Evolutionary conservation across 2,888 invertebrate species (phyloP).

Genomic region (Lepidocyrtinus sp.): DNA sequence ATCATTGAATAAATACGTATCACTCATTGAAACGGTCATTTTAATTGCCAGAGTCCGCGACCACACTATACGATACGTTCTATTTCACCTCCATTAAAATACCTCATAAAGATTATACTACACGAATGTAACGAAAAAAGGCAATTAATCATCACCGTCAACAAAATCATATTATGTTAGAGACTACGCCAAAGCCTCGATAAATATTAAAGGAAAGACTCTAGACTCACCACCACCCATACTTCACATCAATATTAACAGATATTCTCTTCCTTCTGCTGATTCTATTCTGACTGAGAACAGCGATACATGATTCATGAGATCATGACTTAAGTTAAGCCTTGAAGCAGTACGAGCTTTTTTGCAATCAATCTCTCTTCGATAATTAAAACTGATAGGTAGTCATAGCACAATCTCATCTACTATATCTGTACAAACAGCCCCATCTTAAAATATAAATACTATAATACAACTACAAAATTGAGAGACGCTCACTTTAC

Average conservation of each 20-base stretch:
- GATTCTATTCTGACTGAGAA: no score
- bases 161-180: no score
- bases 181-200: background rate
- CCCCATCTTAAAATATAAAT: no score
- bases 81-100: slow-evolving; percentile 1
- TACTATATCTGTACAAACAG: background rate
- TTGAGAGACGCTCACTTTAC: no score
- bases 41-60: background rate
- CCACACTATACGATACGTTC: background rate
- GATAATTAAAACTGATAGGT: no score
- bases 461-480: no score
- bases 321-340: no score
- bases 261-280: no score
- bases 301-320: no score
- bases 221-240: background rate
- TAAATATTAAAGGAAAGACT: background rate
- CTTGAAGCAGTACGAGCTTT: background rate
- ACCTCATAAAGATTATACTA: background rate
- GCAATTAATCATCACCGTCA: slow-evolving; percentile 4
- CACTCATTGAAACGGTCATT: background rate
- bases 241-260: no score
- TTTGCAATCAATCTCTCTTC: no score
- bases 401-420: no score
- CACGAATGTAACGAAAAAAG: background rate
- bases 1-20: background rate